Percentiles rank a stretch among this genome's conserved stretches.
Conservation (phyloP, 2,113 vertebrate genomes). For the Vanacampus margaritifer region DNA sequence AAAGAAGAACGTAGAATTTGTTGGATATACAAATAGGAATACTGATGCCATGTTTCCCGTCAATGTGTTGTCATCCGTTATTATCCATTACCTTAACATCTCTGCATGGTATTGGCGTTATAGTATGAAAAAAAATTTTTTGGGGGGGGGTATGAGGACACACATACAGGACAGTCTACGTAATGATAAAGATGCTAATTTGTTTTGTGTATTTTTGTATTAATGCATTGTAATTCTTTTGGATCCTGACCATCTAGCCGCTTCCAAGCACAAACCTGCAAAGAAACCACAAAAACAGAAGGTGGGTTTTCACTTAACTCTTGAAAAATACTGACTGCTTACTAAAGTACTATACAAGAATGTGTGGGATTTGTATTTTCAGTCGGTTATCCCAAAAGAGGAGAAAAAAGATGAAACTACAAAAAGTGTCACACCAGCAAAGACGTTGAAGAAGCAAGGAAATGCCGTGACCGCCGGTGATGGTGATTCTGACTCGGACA, state of each 20-base stretch:
- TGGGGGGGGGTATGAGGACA: not conserved
- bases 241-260: not conserved
- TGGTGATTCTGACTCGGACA: slow-evolving; percentile 71
- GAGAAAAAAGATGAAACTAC: slow-evolving; percentile 35
- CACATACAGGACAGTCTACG: not conserved
- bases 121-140: too few relatives aligned
- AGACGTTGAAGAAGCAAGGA: slow-evolving; percentile 33
- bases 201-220: not conserved
- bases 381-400: slow-evolving; percentile 32
- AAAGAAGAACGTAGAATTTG: too few relatives aligned
- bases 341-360: not conserved
- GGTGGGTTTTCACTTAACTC: slow-evolving; percentile 20
- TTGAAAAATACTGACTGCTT: not conserved
- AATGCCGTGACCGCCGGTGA: slow-evolving; percentile 11
- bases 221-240: not conserved
- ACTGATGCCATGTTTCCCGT: too few relatives aligned
- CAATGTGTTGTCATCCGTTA: too few relatives aligned
- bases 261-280: slow-evolving; percentile 22
- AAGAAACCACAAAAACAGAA: slow-evolving; percentile 37
- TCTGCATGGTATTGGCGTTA: too few relatives aligned
- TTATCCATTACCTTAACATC: too few relatives aligned
- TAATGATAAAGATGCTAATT: not conserved
- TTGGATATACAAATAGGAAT: too few relatives aligned
- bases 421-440: slow-evolving; percentile 23
- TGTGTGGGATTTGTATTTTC: not conserved